Conservation (phyloP, 2,888 invertebrate genomes). For the Synanthedon tipuliformis region DNA sequence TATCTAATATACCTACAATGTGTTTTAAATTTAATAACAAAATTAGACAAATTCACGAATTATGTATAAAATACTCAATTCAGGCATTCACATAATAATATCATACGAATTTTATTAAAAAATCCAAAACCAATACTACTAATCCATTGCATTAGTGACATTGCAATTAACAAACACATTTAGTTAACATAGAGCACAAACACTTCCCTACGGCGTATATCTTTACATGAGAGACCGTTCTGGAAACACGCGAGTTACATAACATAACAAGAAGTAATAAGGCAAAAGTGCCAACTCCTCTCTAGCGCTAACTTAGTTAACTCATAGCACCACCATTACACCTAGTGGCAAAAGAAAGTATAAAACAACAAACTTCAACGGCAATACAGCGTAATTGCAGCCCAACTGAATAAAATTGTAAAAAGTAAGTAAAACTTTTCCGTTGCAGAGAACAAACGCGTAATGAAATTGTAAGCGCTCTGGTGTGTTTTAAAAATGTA, state of each 20-base stretch:
- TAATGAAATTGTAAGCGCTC: not conserved
- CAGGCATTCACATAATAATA: too few species aligned
- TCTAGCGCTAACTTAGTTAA: not conserved
- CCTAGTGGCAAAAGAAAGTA: constrained; percentile 24
- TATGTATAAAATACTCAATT: too few species aligned
- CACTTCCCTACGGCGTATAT: too few species aligned
- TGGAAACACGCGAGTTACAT: not conserved
- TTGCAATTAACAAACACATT: too few species aligned
- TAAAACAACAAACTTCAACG: constrained; percentile 22
- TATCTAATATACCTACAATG: too few species aligned
- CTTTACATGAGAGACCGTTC: too few species aligned
- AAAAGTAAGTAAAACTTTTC: not conserved
- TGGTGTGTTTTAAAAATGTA: not conserved
- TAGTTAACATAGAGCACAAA: too few species aligned
- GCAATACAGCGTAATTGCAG: constrained; percentile 28
- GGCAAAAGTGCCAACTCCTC: not conserved
- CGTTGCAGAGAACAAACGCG: not conserved
- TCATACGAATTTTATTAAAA: too few species aligned
- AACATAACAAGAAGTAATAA: not conserved
- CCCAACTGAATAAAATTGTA: constrained; percentile 28
- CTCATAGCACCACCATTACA: constrained; percentile 11
- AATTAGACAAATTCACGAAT: too few species aligned
- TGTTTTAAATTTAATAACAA: too few species aligned
- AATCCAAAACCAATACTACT: too few species aligned
- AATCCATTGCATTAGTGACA: too few species aligned